Evolutionary conservation across 2,888 invertebrate genomes (phyloP), one percentile per base, ranked within the genome.

Genomic region (Cephus pygmeus): DNA sequence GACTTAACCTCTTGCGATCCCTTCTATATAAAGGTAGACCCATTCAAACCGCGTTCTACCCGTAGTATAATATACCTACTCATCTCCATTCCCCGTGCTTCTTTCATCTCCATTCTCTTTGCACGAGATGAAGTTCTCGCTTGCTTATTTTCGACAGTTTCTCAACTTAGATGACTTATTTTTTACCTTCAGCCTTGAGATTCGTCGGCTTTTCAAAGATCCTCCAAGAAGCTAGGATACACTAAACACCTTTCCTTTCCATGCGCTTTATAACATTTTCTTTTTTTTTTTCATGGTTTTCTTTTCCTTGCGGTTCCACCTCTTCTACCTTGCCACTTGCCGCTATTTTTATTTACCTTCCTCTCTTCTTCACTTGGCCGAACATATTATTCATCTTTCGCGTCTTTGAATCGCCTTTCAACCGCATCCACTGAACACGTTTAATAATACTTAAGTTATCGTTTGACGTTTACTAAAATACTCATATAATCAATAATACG

Each of bases 131-230:
- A 81, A 83, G 82, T 83, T 84, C 75, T 77, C 56, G 56, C 56
- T 2, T 77, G 79, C 82, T 82, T 83, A 81, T 84, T 82, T 82
- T 79, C 74, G 76, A 84, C 83, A 82, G 85, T 81, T 81, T 79
- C 85, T 84, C 86, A 83, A 88, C 86, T 88, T 85, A 86, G 87
- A 86, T 84, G 85, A 86, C 84, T 84, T 86, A 86, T 83, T 88
- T 87, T 86, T 87, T 87, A 23, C 77, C 76, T 73, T 76, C 69
- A 34, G 56, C 23, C 56, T 56, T 56, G 9, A 56, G 9, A 56
- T 56, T 56, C 23, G 9, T 56, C 56, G 23, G 23, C 56, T 56
- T 9, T 23, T 23, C 56, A 56, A 56, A 56, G 56, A 56, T 56
- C 23, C 2, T 56, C 9, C 56, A 23, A 56, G 56, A 2, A 56